Evolutionary conservation across 1,140 invertebrate species (phyloP).

Genomic region (Trichogramma pretiosum): DNA sequence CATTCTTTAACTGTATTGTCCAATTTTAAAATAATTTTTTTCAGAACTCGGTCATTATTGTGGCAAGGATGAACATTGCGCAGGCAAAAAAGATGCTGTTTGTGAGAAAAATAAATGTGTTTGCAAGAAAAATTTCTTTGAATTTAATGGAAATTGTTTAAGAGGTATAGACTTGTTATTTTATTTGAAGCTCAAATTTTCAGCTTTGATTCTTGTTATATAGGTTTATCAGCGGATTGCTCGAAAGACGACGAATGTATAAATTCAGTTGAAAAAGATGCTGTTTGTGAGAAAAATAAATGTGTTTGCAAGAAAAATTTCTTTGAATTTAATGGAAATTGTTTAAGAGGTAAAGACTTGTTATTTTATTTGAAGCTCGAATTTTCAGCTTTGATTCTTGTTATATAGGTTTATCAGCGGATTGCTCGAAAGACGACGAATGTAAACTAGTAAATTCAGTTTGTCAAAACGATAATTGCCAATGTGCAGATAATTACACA

Average conservation of each 20-base stretch:
- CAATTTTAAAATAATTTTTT: neutral
- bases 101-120: constrained; percentile 18
- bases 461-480: constrained; percentile 2
- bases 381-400: too few relatives aligned
- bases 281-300: constrained; percentile 12
- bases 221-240: constrained; percentile 16
- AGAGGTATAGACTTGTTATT: constrained; percentile 16
- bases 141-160: constrained; percentile 8
- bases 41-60: constrained; percentile 13
- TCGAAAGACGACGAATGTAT: too few relatives aligned
- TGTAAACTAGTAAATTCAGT: constrained; percentile 2
- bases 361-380: neutral
- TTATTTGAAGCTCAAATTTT: neutral
- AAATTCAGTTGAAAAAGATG: too few relatives aligned
- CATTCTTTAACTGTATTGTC: neutral
- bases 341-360: constrained; percentile 18
- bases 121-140: constrained; percentile 21
- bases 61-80: constrained; percentile 19
- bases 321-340: constrained; percentile 13
- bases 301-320: constrained; percentile 23
- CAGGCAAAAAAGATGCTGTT: constrained; percentile 6
- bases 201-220: too few relatives aligned
- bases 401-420: constrained; percentile 15
- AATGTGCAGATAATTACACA: constrained; percentile 6
- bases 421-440: too few relatives aligned